phyloP scores from a whole-genome alignment of 1,140 invertebrate genomes.

The Hyles vespertilio region DNA sequence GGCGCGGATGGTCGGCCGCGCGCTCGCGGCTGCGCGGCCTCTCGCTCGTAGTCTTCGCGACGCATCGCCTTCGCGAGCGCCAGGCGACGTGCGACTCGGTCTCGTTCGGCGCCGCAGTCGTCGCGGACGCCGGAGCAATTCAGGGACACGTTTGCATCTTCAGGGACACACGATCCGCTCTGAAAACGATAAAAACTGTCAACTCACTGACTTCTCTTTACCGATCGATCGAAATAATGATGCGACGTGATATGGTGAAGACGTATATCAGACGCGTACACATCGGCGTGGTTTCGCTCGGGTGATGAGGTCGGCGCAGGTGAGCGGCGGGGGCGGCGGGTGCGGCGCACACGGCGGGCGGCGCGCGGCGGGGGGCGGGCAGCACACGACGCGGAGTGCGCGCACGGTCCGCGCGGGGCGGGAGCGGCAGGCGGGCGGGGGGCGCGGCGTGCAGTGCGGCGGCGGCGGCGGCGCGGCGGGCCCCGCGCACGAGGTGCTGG shows the following conservation, averaged over 20 bases:
- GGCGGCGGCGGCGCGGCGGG: constrained; percentile 5
- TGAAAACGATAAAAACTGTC: too few species aligned
- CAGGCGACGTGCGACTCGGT: constrained; percentile 28
- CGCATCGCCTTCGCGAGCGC: constrained; percentile 17
- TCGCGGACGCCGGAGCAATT: background rate
- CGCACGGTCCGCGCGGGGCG: constrained; percentile 7
- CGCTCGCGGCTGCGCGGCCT: constrained; percentile 14
- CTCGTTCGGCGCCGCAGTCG: constrained; percentile 14
- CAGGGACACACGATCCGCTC: background rate
- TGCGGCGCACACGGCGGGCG: constrained; percentile 11
- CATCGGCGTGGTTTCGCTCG: too few species aligned
- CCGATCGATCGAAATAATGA: too few species aligned
- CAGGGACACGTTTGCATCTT: background rate
- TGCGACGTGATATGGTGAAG: too few species aligned
- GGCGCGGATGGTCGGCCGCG: background rate
- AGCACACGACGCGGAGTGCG: constrained; percentile 4
- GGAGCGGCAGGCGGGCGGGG: constrained; percentile 7
- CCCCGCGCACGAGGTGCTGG: background rate
- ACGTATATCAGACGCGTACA: too few species aligned
- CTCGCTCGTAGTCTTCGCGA: constrained; percentile 21
- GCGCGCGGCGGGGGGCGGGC: constrained; percentile 13
- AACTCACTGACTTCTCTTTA: too few species aligned
- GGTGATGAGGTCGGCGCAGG: constrained; percentile 4
- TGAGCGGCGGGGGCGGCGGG: constrained; percentile 1
- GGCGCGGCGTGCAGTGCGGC: constrained; percentile 13